Base-by-base conservation (phyloP, 2,113 vertebrate species). In the Paratilapia polleni region DNA sequence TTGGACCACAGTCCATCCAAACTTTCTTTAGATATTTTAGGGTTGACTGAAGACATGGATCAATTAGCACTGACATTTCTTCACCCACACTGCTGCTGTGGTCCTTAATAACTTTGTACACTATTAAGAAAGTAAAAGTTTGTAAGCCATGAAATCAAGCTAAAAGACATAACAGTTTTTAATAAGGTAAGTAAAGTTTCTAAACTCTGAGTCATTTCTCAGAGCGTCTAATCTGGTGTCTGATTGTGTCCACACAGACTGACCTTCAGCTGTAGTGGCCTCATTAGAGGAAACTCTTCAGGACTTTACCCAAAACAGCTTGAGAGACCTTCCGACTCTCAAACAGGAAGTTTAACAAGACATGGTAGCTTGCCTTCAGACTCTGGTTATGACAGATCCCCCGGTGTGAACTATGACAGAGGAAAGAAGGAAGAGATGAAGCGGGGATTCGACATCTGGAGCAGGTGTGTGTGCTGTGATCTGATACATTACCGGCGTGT, bases 271-370 rank as follows among this genome's bases (percentile, higher is more conserved):
- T 52, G 47, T 0, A 31, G 68, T n/a, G 68, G 3, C 47, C 63
- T 80, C 83, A 36, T 85, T 49, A 80, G 15, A 75, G 59, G 15
- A 47, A 43, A 62, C 43, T 62, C 49, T 13, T 75, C 43, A 47
- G 60, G 36, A 64, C 57, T 61, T 54, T 20, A 56, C 63, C 43
- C 54, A 34, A 70, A 84, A 70, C 77, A 24, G 31, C 12, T 15
- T 0, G 47, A 11, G 56, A 78, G 82, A 73, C 61, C 41, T 84
- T n/a, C 64, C 1, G 41, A 68, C 75, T 52, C 62, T 20, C n/a
- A n/a, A 84, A 74, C 82, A 78, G 49, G 47, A 68, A 38, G 75
- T 78, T 31, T 54, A 84, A 84, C 64, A 26, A 79, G 82, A 70
- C n/a, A 13, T 5, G 31, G 58, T 14, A 26, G 13, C 70, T 63